Evolutionary conservation across 2,888 invertebrate genomes (phyloP).

Genomic region (Prosapia bicincta): DNA sequence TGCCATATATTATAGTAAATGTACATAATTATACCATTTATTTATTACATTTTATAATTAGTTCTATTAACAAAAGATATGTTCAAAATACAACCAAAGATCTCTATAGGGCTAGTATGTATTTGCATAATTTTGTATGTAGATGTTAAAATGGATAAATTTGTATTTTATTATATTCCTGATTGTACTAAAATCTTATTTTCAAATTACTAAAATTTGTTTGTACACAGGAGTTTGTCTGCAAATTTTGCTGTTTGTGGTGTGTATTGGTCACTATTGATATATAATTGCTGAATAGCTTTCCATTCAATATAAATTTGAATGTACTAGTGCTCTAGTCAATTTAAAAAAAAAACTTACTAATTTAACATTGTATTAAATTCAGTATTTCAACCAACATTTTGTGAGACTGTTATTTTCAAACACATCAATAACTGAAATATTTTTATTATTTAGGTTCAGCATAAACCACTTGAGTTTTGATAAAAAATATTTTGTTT

Average conservation of each 20-base stretch:
- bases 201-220: no score
- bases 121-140: neutral
- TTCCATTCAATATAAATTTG: neutral
- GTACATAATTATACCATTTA: neutral
- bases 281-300: neutral
- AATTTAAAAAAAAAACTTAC: no score
- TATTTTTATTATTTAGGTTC: no score
- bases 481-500: no score
- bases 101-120: neutral
- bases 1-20: no score
- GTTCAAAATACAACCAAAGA: neutral
- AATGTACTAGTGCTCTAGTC: neutral
- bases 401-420: no score
- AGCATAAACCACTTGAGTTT: no score
- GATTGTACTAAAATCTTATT: no score
- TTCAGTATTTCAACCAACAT: no score
- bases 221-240: neutral
- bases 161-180: no score
- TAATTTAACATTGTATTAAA: no score
- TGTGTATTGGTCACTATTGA: neutral
- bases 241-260: neutral
- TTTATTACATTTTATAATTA: neutral
- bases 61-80: neutral
- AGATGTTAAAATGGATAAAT: neutral
- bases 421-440: no score